These are phyloP conservation scores for Epinotia bilunana DNA, from an alignment of 2,888 invertebrate genomes.

Conservation along the genomic window DNA sequence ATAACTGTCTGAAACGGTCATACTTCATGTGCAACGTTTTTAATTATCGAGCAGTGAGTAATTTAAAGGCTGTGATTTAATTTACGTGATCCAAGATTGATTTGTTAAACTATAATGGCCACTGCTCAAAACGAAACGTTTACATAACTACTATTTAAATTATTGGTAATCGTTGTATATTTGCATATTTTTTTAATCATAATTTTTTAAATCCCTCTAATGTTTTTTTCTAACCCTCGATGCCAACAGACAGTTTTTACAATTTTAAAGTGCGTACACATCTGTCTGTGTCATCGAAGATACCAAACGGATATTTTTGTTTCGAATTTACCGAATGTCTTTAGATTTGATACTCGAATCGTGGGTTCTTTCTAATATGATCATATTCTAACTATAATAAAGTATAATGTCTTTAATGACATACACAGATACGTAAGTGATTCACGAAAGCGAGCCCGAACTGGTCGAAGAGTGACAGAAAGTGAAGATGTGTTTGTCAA, in stretches of 20 bases:
- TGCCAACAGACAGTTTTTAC: neutral
- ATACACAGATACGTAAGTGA: neutral
- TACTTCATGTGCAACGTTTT: conserved; percentile 34
- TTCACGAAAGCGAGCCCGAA: neutral
- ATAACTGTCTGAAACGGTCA: conserved; percentile 26
- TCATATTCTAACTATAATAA: neutral
- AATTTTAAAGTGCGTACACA: neutral
- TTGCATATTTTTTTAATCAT: neutral
- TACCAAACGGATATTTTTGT: neutral
- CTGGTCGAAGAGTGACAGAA: neutral
- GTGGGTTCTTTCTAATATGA: neutral
- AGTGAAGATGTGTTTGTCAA: neutral
- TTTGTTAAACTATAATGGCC: conserved; percentile 47
- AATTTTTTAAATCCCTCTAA: too few relatives aligned
- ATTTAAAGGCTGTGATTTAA: conserved; percentile 79
- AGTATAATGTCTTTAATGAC: neutral
- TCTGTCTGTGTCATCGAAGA: neutral
- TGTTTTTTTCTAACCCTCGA: neutral
- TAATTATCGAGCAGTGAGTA: conserved; percentile 57
- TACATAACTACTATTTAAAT: neutral
- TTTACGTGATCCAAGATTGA: conserved; percentile 63
- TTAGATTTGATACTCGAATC: neutral
- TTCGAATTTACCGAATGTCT: neutral
- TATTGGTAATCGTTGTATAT: neutral
- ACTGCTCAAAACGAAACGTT: conserved; percentile 52